Base-by-base conservation (phyloP, 2,113 vertebrate genomes). In the Gymnobelideus leadbeateri region DNA sequence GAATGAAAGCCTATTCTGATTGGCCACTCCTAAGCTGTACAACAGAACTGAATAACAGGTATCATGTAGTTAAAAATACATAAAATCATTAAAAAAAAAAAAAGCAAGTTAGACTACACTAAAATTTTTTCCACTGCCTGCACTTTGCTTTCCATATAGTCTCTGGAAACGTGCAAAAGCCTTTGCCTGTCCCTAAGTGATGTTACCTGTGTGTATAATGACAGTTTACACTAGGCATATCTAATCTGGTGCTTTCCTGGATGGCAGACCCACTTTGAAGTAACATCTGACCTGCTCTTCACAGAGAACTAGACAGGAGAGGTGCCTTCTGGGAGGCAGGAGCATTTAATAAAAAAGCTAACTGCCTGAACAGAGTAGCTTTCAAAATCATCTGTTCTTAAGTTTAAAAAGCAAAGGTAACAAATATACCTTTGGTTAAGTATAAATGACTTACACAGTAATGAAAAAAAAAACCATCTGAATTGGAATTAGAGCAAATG, bases 151-250 rank as follows among this genome's bases (percentile, higher is more conserved):
- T 96, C 94, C 2, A 11, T 84, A 98, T 98, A 96, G 98, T 97
- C 98, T 96, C 98, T 97, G 98, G 97, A 97, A 98, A 92, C 25
- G 31, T 93, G 96, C 37, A 98, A 98, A 98, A 98, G 96, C 46
- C 51, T 97, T 49, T 97, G 90, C 51, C n/a, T 4, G 0, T 91
- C 93, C 89, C 89, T 95, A 89, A 93, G 54, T 43, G 12, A 91
- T 68, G 94, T 94, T 23, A 93, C 77, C 93, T 25, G 90, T 55
- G 54, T 9, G 7, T 93, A n/a, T 53, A 54, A 92, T 57, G 47
- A 96, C 55, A 94, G 95, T 89, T 94, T 91, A 92, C 31, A 91
- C 43, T 53, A 95, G 53, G 51, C 4, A 50, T 94, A 84, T 91
- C 25, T 52, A 90, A 96, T 94, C 46, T 92, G 55, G n/a, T 43